Percentiles rank a stretch among this genome's conserved stretches.
phyloP scores from a whole-genome alignment of 2,113 vertebrate species.

The Mandrillus leucophaeus region DNA sequence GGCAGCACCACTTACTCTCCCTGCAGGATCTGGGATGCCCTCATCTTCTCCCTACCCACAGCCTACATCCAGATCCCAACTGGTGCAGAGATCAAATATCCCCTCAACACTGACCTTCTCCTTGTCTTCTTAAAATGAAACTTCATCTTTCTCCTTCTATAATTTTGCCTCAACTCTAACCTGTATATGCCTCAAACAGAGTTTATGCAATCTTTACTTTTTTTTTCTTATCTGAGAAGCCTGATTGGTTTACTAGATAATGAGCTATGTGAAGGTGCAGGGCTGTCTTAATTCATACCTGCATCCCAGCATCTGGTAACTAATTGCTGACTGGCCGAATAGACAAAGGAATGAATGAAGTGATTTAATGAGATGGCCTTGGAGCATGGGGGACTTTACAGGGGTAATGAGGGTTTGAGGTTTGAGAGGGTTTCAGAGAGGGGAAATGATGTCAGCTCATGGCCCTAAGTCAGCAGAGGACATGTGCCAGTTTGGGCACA shows the following conservation, averaged over 20 bases:
- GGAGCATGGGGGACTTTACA: background rate
- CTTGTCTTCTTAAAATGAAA: background rate
- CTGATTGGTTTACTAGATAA: background rate
- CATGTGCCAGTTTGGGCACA: background rate
- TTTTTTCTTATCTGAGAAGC: background rate
- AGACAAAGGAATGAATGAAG: background rate
- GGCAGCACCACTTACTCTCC: background rate
- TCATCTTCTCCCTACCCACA: background rate
- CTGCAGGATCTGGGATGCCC: background rate
- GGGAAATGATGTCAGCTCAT: background rate
- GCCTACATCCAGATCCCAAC: background rate
- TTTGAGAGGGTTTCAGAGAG: background rate
- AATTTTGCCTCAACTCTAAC: background rate
- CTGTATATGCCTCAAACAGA: background rate
- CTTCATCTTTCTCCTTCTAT: background rate
- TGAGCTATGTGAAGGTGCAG: background rate
- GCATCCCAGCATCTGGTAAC: background rate
- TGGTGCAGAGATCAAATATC: background rate
- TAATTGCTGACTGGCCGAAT: background rate
- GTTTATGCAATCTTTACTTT: background rate
- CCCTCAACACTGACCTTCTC: background rate
- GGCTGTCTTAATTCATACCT: background rate
- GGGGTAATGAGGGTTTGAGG: background rate
- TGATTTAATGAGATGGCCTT: background rate
- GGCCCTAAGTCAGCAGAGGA: background rate